Evolutionary conservation across 2,888 invertebrate species (phyloP).

Genomic region (Auanema freiburgensis): DNA sequence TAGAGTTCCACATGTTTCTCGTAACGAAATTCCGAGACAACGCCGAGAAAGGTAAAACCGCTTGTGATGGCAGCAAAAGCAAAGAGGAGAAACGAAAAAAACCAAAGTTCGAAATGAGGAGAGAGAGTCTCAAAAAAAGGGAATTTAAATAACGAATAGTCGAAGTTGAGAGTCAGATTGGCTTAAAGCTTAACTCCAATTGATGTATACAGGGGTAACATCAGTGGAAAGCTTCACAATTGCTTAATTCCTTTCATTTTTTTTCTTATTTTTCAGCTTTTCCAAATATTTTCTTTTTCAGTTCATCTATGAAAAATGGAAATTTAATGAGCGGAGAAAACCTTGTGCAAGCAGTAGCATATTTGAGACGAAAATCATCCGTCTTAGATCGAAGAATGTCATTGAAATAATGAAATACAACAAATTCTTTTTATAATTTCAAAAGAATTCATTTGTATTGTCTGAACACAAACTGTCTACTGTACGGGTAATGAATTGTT

Average conservation of each 20-base stretch:
- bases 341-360: conserved; percentile 53
- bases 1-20: too few relatives aligned
- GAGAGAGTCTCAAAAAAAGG: conserved; percentile 2
- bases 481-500: background rate
- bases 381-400: too few relatives aligned
- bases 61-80: too few relatives aligned
- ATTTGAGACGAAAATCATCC: conserved; percentile 49
- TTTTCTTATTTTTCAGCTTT: background rate
- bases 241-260: background rate
- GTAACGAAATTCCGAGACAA: too few relatives aligned
- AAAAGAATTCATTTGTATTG: background rate
- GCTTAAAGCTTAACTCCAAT: background rate
- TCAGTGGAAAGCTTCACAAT: background rate
- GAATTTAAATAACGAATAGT: background rate
- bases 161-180: background rate
- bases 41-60: too few relatives aligned
- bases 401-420: background rate
- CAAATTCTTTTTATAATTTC: background rate
- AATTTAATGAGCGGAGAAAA: conserved; percentile 24
- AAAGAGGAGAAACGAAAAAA: too few relatives aligned
- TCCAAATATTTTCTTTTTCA: conserved; percentile 7
- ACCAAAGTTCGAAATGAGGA: too few relatives aligned
- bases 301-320: conserved; percentile 6
- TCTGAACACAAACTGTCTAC: background rate
- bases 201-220: background rate